Conservation (phyloP, 2,797 vertebrate genomes). For the Enteromius fasciolatus region DNA sequence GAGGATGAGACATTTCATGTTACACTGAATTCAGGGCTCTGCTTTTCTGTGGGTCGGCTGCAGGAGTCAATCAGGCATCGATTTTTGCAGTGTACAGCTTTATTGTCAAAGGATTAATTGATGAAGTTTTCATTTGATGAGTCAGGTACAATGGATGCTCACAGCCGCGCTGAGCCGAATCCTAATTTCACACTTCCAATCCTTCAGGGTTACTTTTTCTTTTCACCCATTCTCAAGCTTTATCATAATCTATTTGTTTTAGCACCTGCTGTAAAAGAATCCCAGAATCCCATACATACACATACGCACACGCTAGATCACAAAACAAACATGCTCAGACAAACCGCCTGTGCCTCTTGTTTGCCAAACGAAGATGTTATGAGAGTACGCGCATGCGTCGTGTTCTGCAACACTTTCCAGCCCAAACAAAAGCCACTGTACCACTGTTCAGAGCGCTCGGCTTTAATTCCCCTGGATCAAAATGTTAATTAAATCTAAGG, state of each 20-base stretch:
- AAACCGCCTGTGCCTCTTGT: conserved; percentile 11
- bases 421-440: conserved; percentile 52
- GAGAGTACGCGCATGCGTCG: conserved; percentile 14
- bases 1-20: conserved; percentile 82
- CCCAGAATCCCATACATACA: conserved; percentile 13
- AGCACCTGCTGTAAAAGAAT: conserved; percentile 44
- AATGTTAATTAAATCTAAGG: conserved; percentile 56
- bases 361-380: conserved; percentile 48
- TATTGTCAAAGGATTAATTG: conserved; percentile 90
- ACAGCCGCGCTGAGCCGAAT: conserved; percentile 79
- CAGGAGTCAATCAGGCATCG: conserved; percentile 85
- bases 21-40: conserved; percentile 69
- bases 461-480: conserved; percentile 51
- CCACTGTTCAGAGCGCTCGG: conserved; percentile 30
- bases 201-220: conserved; percentile 67
- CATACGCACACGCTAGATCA: conserved; percentile 10
- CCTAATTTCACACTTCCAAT: conserved; percentile 74
- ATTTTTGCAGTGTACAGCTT: conserved; percentile 82
- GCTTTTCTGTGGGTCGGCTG: conserved; percentile 74
- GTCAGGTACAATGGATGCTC: conserved; percentile 74
- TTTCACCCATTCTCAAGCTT: conserved; percentile 55
- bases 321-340: conserved; percentile 17
- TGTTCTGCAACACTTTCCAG: conserved; percentile 44
- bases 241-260: conserved; percentile 51
- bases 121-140: conserved; percentile 91